A percentile compares a stretch with the other conserved stretches of the same genome.
phyloP scores from a whole-genome alignment of 1,140 invertebrate genomes.

The Drosophila tsacasi region DNA sequence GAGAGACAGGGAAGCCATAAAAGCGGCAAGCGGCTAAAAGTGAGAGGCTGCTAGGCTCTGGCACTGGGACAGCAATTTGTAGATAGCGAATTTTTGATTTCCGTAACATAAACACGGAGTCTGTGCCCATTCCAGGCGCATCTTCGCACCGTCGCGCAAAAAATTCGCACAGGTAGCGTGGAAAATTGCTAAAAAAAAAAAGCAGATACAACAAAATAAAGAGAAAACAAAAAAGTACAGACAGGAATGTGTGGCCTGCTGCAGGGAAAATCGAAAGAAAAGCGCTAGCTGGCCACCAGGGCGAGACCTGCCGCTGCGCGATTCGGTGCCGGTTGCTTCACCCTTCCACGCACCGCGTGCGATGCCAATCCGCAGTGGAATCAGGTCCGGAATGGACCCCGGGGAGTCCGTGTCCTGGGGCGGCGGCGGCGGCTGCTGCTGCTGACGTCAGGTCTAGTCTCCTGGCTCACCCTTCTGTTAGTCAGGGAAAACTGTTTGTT shows the following conservation, averaged over 20 bases:
- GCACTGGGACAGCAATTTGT: constrained; percentile 67
- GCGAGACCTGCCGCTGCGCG: constrained; percentile 60
- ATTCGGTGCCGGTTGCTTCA: constrained; percentile 61
- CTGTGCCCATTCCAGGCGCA: constrained; percentile 42
- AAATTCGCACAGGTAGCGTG: constrained; percentile 84
- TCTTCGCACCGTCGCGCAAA: constrained; percentile 66
- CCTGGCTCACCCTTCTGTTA: constrained; percentile 8
- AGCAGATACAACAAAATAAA: background rate
- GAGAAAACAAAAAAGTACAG: constrained; percentile 17
- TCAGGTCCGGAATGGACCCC: constrained; percentile 61
- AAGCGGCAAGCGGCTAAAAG: constrained; percentile 73
- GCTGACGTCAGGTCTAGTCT: constrained; percentile 63
- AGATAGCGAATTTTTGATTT: constrained; percentile 83
- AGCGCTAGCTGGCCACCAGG: constrained; percentile 44
- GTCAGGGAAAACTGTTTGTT: constrained; percentile 52
- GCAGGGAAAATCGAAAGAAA: constrained; percentile 39
- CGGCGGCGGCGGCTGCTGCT: constrained; percentile 28
- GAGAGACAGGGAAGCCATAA: constrained; percentile 63
- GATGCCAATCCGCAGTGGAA: constrained; percentile 55
- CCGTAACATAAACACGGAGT: constrained; percentile 81
- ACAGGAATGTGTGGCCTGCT: constrained; percentile 18
- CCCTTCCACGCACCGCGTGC: constrained; percentile 69
- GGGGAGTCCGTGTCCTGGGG: constrained; percentile 71
- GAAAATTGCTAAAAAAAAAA: constrained; percentile 77
- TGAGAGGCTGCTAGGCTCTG: constrained; percentile 45